Evolutionary conservation across 2,797 vertebrate genomes (phyloP), one percentile per base, ranked within the genome.

Genomic region (Geotria australis): DNA sequence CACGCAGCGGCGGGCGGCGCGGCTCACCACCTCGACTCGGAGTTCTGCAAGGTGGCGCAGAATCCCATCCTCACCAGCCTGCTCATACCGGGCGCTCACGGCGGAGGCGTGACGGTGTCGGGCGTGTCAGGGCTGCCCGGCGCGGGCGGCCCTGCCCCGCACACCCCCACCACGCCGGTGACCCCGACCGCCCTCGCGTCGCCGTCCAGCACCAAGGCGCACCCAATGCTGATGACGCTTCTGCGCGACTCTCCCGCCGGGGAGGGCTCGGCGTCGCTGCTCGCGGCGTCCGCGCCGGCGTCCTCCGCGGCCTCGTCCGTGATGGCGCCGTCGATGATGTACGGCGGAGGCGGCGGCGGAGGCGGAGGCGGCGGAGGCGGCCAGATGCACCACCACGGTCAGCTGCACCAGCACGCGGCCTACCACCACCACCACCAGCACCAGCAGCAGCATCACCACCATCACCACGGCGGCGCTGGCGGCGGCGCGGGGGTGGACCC

Each of bases 151-250:
- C 24, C 24, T 38, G 60, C 69, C 67, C 11, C 48, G 67, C 46
- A 59, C 51, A 55, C 9, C 12, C 51, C 51, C n/a, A 15, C 51
- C 15, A 55, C 51, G 9, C 85, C 86, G 65, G 88, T 91, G 67
- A 98, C 88, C 47, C 84, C 91, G 59, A 88, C 91, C 48, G 76
- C 83, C 56, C 88, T 86, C 60, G 89, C 91, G 56, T 98, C 89
- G 53, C 88, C 89, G 60, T 88, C 91, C 62, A 81, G 85, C 75
- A 96, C 91, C 67, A 98, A 98, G 73, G 96, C 94, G 69, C 89
- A 98, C 69, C 88, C 89, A 63, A 98, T 95, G 89, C 70, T 98
- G 66, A 96, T 98, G 91, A 96, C 96, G 69, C 72, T 96, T 62
- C 74, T 98, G 63, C 96, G 96, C 68, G 89, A 98, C 72, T 96